Evolutionary conservation across 2,888 invertebrate species (phyloP), one percentile per base, ranked within the genome.

Genomic region (Cataglyphis albicans): DNA sequence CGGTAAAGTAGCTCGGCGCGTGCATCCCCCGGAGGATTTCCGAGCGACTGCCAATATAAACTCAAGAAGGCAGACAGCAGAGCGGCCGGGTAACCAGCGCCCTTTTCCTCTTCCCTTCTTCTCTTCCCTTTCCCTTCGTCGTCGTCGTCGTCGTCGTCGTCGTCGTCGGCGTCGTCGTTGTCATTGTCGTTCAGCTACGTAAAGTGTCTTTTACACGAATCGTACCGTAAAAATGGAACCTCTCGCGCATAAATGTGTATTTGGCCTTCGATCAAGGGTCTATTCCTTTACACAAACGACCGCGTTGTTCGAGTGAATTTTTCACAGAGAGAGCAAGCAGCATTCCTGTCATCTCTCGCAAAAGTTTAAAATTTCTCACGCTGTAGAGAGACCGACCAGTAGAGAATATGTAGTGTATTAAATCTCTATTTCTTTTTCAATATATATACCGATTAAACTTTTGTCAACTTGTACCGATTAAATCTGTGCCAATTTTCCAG

Each of bases 41-140:
- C 82, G 67, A 70, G 75, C 68, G 82, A 29, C 82, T 84, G 75
- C 74, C 82, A 61, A 74, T 83, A 81, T 73, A 83, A 83, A 83
- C 82, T 84, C 67, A 70, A 29, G 21, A 32, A 74, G 44, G 59
- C 35, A 74, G 75, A 78, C 74, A 25, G 35, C 35, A 41, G 21
- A 72, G 78, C n/a, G 44, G 35, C 78, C 25, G 59, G 59, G 59
- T 80, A 73, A 80, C 59, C 78, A 12, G 78, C 59, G 44, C 59
- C 57, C 38, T 78, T 44, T 72, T 32, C 21, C 59, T 57, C 5
- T 35, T 41, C 15, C 21, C 32, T 32, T 48, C 29, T 32, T 18
- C 59, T 57, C 9, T 35, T 41, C 15, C 21, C 32, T 32, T 48
- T 48, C n/a, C 7, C 67, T 18, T 35, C 67, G 57, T 73, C 44